These are phyloP conservation scores for Tapirus indicus DNA, from an alignment of 2,797 vertebrate genomes.

Conservation along the genomic window DNA sequence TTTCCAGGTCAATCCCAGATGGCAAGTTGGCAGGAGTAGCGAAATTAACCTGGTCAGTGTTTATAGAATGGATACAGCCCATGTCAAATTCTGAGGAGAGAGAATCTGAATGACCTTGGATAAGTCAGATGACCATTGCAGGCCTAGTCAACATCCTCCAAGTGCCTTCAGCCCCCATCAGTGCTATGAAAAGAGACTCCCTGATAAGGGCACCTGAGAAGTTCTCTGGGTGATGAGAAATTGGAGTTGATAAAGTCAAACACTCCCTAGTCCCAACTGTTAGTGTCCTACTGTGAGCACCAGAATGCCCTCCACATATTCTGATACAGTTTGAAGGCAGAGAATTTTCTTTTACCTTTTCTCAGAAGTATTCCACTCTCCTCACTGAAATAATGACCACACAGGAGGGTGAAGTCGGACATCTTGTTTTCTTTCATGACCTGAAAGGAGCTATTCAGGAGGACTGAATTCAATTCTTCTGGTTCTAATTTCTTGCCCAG, in stretches of 20 bases:
- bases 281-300: accelerated
- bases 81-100: neutral
- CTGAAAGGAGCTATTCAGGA: conserved; percentile 88
- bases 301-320: neutral
- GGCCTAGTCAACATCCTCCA: neutral
- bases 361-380: conserved; percentile 84
- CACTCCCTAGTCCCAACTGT: too few species aligned
- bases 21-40: neutral
- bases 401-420: conserved; percentile 90
- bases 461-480: conserved; percentile 86
- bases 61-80: neutral
- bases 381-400: neutral
- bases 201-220: neutral
- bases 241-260: neutral
- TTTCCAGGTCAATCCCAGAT: neutral
- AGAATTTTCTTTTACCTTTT: conserved; percentile 87
- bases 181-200: neutral
- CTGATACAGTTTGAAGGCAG: neutral
- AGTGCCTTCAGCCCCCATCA: neutral
- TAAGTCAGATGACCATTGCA: neutral
- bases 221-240: neutral
- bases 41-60: neutral
- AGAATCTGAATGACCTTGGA: neutral
- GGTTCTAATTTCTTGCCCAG: conserved; percentile 87
- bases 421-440: conserved; percentile 91